Percentiles rank a stretch among this genome's conserved stretches.
These are phyloP conservation scores for Ostrea denselamellosa DNA, from an alignment of 1,140 invertebrate species.

Conservation along the genomic window DNA sequence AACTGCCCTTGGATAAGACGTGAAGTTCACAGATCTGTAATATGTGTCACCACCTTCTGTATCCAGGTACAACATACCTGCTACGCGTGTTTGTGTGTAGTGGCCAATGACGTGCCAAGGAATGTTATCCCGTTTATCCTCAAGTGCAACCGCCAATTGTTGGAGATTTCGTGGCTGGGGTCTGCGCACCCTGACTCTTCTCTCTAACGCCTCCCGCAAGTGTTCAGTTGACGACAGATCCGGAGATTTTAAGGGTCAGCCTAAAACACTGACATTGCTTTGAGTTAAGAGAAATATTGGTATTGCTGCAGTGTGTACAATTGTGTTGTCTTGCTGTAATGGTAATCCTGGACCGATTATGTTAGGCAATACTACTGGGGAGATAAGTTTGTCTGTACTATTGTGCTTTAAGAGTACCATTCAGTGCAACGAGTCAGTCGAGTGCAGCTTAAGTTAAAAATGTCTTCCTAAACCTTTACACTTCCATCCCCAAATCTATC, in stretches of 20 bases:
- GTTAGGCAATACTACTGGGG: not conserved
- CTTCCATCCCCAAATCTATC: too few relatives aligned
- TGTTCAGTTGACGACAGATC: conserved; percentile 69
- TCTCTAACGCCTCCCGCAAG: conserved; percentile 57
- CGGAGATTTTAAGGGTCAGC: conserved; percentile 58
- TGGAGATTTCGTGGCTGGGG: not conserved
- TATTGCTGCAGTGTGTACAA: not conserved
- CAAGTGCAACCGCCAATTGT: not conserved
- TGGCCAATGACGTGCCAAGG: too few relatives aligned
- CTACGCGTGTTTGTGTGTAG: too few relatives aligned
- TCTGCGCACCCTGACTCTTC: conserved; percentile 29
- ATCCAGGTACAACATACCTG: too few relatives aligned
- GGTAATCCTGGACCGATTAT: not conserved
- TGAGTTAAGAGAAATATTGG: not conserved
- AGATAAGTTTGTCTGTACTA: too few relatives aligned
- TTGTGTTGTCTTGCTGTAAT: not conserved
- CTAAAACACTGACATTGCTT: conserved; percentile 52
- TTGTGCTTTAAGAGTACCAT: not conserved
- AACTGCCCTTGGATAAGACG: too few relatives aligned
- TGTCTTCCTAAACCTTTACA: too few relatives aligned
- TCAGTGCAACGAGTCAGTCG: not conserved
- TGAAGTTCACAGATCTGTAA: too few relatives aligned
- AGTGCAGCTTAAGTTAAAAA: not conserved
- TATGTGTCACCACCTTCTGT: too few relatives aligned
- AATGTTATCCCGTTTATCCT: too few relatives aligned